Percentiles rank a stretch among this genome's conserved stretches.
Evolutionary conservation across 2,113 vertebrate genomes (phyloP).

Genomic region (Hydrolagus affinis): DNA sequence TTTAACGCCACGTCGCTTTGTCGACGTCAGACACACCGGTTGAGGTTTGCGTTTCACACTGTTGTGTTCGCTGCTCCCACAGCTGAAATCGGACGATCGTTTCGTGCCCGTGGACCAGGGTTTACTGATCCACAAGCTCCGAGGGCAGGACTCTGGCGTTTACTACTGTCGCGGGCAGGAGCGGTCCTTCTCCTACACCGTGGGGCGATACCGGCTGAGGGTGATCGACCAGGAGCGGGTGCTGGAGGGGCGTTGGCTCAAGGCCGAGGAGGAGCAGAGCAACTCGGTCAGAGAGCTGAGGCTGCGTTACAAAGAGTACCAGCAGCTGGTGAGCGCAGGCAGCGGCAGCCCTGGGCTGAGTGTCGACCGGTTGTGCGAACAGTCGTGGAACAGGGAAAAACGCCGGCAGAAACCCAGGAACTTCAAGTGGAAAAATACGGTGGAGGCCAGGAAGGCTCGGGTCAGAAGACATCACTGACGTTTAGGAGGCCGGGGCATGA

Average conservation of each 20-base stretch:
- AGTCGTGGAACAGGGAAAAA: constrained; percentile 64
- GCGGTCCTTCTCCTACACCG: constrained; percentile 52
- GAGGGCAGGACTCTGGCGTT: constrained; percentile 47
- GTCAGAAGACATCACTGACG: constrained; percentile 56
- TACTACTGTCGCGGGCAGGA: constrained; percentile 61
- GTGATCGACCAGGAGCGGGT: constrained; percentile 51
- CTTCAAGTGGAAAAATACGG: constrained; percentile 59
- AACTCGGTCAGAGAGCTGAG: constrained; percentile 35
- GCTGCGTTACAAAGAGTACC: constrained; percentile 55
- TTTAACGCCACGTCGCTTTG: fast-evolving
- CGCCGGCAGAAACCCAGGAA: constrained; percentile 59
- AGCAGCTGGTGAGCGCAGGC: constrained; percentile 44
- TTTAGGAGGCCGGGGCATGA: too few species aligned
- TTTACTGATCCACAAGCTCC: constrained; percentile 60
- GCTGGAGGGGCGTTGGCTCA: constrained; percentile 19
- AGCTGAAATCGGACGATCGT: constrained; percentile 45
- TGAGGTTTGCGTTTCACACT: fast-evolving
- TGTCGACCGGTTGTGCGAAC: constrained; percentile 59
- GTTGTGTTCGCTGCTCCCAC: constrained; percentile 12
- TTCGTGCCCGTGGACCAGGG: constrained; percentile 55
- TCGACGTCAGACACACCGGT: background rate
- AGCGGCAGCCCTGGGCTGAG: constrained; percentile 43
- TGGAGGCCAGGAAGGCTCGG: constrained; percentile 56
- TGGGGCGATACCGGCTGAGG: constrained; percentile 55
- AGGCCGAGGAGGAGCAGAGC: constrained; percentile 35